Evolutionary conservation across 2,113 vertebrate species (phyloP).

Genomic region (Pimephales promelas): DNA sequence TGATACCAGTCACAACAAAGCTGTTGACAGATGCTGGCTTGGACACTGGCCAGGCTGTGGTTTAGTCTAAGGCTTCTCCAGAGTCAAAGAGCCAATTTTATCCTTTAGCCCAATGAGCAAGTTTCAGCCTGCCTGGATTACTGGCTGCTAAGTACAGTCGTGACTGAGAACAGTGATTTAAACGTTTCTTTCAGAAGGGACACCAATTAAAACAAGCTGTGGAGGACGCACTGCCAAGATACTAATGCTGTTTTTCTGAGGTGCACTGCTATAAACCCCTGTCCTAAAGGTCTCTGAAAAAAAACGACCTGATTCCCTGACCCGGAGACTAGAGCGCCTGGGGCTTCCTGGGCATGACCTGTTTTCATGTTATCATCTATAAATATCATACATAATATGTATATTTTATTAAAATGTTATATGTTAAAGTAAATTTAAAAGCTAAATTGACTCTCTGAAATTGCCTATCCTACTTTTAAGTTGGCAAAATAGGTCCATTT

Average conservation of each 20-base stretch:
- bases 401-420: neutral
- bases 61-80: slow-evolving; percentile 68
- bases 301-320: neutral
- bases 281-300: neutral
- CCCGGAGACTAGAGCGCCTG: neutral
- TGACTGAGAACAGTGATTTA: slow-evolving; percentile 21
- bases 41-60: slow-evolving; percentile 64
- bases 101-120: slow-evolving; percentile 65
- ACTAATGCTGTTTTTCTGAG: slow-evolving; percentile 10
- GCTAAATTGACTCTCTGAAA: too few species aligned
- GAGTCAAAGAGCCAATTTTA: slow-evolving; percentile 69
- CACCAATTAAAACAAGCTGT: slow-evolving; percentile 33
- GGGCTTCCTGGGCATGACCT: neutral
- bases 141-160: slow-evolving; percentile 51
- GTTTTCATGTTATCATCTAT: neutral
- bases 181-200: slow-evolving; percentile 2
- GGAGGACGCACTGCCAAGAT: neutral
- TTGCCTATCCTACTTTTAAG: too few species aligned
- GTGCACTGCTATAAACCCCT: neutral
- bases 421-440: too few species aligned
- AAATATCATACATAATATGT: neutral
- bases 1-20: slow-evolving; percentile 50
- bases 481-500: too few species aligned
- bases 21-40: slow-evolving; percentile 61
- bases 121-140: slow-evolving; percentile 61